phyloP scores from a whole-genome alignment of 2,888 invertebrate species.

The Pedicia rivosa region DNA sequence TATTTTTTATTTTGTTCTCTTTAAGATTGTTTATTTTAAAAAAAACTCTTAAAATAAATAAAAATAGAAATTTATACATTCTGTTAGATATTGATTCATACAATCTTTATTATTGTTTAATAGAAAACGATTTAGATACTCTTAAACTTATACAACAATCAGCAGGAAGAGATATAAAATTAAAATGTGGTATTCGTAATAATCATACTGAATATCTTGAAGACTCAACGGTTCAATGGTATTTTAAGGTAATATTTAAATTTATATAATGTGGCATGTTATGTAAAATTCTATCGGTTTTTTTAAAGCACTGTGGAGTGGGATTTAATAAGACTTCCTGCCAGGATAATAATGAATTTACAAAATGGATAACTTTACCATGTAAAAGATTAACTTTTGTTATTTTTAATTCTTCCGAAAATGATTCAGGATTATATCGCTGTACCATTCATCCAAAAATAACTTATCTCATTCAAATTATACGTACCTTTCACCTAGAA shows the following conservation, averaged over 20 bases:
- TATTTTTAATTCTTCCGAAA: slow-evolving; percentile 25
- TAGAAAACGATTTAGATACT: too few relatives aligned
- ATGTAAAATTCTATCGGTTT: neutral
- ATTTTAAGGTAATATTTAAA: slow-evolving; percentile 22
- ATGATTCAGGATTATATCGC: slow-evolving; percentile 27
- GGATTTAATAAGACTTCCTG: slow-evolving; percentile 16
- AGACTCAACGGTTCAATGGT: slow-evolving; percentile 18
- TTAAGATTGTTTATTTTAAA: too few relatives aligned
- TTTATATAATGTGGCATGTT: neutral
- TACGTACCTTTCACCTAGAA: slow-evolving; percentile 26
- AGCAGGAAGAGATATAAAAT: slow-evolving; percentile 22
- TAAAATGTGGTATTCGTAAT: slow-evolving; percentile 23
- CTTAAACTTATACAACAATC: slow-evolving; percentile 25
- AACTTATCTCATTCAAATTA: slow-evolving; percentile 23
- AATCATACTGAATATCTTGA: slow-evolving; percentile 14
- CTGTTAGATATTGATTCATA: too few relatives aligned
- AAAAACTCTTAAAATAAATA: too few relatives aligned
- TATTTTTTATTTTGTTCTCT: too few relatives aligned
- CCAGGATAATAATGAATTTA: slow-evolving; percentile 15
- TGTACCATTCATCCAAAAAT: slow-evolving; percentile 25
- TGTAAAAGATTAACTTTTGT: slow-evolving; percentile 20
- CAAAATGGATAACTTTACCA: slow-evolving; percentile 20
- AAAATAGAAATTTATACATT: too few relatives aligned
- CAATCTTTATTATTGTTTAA: too few relatives aligned
- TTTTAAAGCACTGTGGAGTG: slow-evolving; percentile 22